A percentile compares a stretch with the other conserved stretches of the same genome.
These are phyloP conservation scores for Chrysomela aeneicollis DNA, from an alignment of 2,888 invertebrate species.

Conservation along the genomic window DNA sequence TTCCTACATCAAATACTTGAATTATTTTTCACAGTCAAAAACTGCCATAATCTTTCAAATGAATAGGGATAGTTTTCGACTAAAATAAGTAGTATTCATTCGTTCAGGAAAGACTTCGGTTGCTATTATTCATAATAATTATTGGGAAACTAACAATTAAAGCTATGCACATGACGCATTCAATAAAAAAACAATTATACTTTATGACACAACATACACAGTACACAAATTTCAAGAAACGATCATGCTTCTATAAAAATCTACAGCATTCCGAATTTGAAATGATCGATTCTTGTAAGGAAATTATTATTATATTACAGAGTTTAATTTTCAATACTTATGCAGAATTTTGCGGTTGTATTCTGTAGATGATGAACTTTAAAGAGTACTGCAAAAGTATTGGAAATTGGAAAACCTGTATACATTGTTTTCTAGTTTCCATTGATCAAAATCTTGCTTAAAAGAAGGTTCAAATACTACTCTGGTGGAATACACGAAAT, in stretches of 20 bases:
- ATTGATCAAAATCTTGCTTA: no score
- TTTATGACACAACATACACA: neutral
- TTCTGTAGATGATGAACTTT: no score
- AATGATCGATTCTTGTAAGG: neutral
- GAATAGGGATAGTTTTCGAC: neutral
- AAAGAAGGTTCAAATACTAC: no score
- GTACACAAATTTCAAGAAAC: neutral
- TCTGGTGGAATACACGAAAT: no score
- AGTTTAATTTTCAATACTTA: neutral
- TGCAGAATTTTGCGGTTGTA: neutral
- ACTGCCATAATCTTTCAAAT: neutral
- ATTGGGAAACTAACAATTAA: neutral
- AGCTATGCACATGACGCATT: neutral
- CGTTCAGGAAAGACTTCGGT: neutral
- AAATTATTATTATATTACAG: neutral
- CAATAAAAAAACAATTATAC: neutral
- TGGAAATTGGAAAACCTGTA: no score
- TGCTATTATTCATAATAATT: neutral
- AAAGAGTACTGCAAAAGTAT: no score
- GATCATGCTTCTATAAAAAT: neutral
- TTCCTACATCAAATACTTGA: neutral
- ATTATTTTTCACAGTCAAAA: conserved; percentile 1
- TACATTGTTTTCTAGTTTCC: no score
- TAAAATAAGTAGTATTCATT: neutral
- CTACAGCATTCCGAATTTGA: neutral